A percentile compares a stretch with the other conserved stretches of the same genome.
Conservation (phyloP, 2,797 vertebrate genomes). For the Pangasius larnaudii region DNA sequence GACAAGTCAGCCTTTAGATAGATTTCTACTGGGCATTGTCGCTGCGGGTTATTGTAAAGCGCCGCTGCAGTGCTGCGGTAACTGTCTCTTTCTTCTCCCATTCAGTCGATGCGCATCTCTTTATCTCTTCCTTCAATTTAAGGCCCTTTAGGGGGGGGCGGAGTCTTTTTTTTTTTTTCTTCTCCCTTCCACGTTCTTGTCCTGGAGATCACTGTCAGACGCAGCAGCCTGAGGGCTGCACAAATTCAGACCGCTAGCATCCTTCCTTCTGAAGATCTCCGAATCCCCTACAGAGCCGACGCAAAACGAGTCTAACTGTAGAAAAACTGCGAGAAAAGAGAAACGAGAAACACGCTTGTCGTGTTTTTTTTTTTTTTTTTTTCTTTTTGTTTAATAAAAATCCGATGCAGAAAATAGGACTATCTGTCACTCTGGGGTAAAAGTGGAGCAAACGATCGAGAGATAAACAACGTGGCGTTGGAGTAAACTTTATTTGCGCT, state of each 20-base stretch:
- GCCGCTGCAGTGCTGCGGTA: not conserved
- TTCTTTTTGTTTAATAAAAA: slow-evolving; percentile 12
- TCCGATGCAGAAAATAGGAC: not conserved
- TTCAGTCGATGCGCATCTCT: slow-evolving; percentile 36
- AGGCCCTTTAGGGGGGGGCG: slow-evolving; percentile 6
- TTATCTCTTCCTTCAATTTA: slow-evolving; percentile 45
- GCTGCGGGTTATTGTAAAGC: slow-evolving; percentile 33
- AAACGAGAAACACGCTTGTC: slow-evolving; percentile 1
- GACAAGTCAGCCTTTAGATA: slow-evolving; percentile 55
- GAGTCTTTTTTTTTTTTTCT: no score
- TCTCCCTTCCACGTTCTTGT: slow-evolving; percentile 32
- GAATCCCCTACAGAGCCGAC: not conserved
- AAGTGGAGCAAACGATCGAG: slow-evolving; percentile 1
- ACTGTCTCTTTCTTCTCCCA: slow-evolving; percentile 26
- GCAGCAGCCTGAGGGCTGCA: not conserved
- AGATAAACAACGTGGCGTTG: not conserved
- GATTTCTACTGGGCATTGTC: slow-evolving; percentile 53
- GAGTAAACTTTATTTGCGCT: slow-evolving; percentile 27
- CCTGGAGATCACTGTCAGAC: slow-evolving; percentile 27
- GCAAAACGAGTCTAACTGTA: not conserved
- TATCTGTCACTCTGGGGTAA: slow-evolving; percentile 10
- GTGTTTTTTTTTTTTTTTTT: not conserved
- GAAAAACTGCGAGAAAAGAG: not conserved
- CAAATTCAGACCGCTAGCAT: slow-evolving; percentile 15
- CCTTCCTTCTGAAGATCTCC: slow-evolving; percentile 12